Evolutionary conservation across 2,113 vertebrate genomes (phyloP).

Genomic region (Euleptes europaea): DNA sequence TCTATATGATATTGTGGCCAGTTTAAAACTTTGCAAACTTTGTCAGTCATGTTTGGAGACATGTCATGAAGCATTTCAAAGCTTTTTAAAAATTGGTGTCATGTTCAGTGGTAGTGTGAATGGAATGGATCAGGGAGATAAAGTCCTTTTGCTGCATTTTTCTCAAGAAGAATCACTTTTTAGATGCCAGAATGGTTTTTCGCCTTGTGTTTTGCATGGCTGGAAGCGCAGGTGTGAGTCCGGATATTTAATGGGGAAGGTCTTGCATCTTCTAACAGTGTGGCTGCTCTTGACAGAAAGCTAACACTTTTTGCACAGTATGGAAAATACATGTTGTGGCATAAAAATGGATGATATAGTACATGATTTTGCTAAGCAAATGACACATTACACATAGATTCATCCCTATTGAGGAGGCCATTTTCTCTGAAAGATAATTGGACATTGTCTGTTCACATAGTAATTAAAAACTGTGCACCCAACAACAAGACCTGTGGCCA

Average conservation of each 20-base stretch:
- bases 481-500: too few species aligned
- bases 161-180: background rate
- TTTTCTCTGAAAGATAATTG: too few species aligned
- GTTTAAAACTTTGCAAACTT: too few species aligned
- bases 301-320: background rate
- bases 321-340: background rate
- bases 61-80: background rate
- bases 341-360: background rate
- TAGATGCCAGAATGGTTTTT: too few species aligned
- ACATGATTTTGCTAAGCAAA: too few species aligned
- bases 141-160: constrained; percentile 20
- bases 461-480: too few species aligned
- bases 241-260: background rate
- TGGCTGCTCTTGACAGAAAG: background rate
- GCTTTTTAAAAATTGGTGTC: background rate
- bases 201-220: background rate
- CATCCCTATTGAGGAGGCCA: too few species aligned
- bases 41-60: too few species aligned
- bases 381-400: too few species aligned
- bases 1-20: too few species aligned
- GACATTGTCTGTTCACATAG: too few species aligned
- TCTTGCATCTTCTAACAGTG: background rate
- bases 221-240: background rate
- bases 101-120: background rate
- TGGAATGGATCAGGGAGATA: background rate